These are phyloP conservation scores for Philopedon plagiatum DNA, from an alignment of 2,888 invertebrate species.

Conservation along the genomic window DNA sequence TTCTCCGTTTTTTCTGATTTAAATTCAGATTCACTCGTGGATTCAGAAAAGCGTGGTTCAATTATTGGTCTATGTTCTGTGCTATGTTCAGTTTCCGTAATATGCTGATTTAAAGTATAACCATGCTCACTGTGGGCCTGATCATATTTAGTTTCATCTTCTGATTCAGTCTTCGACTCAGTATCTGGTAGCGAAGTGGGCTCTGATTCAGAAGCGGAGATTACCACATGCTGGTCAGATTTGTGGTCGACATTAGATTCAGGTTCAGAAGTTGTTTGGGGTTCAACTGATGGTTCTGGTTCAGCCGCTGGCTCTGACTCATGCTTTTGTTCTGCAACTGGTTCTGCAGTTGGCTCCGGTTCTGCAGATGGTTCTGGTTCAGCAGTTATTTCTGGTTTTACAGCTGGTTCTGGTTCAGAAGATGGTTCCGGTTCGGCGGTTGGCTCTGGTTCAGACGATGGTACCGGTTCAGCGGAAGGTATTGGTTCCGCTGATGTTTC, in stretches of 20 bases:
- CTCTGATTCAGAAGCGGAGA: conserved; percentile 21
- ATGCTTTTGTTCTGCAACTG: no score
- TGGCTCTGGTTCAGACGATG: conserved; percentile 56
- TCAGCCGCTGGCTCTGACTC: conserved; percentile 62
- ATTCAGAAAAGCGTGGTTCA: no score
- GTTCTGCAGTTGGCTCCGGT: conserved; percentile 57
- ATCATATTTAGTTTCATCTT: not conserved
- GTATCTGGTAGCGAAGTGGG: conserved; percentile 11
- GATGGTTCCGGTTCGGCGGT: conserved; percentile 53
- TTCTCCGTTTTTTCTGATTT: conserved; percentile 26
- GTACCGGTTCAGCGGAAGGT: conserved; percentile 56
- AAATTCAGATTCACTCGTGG: conserved; percentile 41
- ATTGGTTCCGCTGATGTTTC: conserved; percentile 56
- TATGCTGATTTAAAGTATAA: not conserved
- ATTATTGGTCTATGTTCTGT: conserved; percentile 3
- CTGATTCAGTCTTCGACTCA: conserved; percentile 6
- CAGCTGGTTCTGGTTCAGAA: conserved; percentile 53
- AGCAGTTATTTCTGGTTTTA: conserved; percentile 57
- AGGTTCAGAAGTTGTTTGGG: conserved; percentile 49
- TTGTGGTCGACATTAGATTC: conserved; percentile 45
- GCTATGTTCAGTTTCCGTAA: conserved; percentile 15
- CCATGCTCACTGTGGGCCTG: not conserved
- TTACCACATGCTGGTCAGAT: not conserved
- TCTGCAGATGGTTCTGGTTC: conserved; percentile 54
- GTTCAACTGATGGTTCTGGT: conserved; percentile 54